Percentiles rank a stretch among this genome's conserved stretches.
Conservation (phyloP, 2,113 vertebrate species). For the Plecturocebus donacophilus region DNA sequence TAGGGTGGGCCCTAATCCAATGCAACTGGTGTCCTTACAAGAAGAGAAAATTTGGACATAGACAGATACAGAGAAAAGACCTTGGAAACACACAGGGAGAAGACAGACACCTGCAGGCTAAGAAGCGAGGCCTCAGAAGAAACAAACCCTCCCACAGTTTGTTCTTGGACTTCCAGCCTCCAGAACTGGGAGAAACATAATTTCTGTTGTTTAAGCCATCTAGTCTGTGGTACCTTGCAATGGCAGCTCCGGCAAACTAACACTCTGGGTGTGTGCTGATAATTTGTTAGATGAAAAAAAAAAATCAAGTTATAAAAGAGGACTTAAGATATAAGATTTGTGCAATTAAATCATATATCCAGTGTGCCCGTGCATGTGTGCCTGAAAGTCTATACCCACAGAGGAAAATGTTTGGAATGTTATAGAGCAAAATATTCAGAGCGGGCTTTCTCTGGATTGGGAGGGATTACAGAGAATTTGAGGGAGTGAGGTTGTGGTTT, state of each 20-base stretch:
- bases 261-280: not conserved
- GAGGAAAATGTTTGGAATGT: not conserved
- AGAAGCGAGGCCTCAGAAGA: not conserved
- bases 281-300: not conserved
- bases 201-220: not conserved
- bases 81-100: not conserved
- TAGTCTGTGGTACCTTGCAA: fast-evolving
- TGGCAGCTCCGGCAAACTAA: not conserved
- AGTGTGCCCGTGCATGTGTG: too few species aligned
- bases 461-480: fast-evolving
- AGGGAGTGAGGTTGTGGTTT: not conserved
- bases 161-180: not conserved
- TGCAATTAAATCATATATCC: not conserved
- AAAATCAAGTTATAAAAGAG: not conserved
- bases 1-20: not conserved
- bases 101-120: not conserved
- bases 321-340: not conserved
- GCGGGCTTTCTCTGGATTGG: not conserved
- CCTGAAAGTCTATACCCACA: fast-evolving
- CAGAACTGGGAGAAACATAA: not conserved
- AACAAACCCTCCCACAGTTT: too few species aligned
- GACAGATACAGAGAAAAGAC: not conserved
- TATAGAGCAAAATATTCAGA: not conserved
- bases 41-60: not conserved
- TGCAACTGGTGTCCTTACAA: not conserved